These are phyloP conservation scores for Rhinopomastus cyanomelas DNA, from an alignment of 2,113 vertebrate species.

Conservation along the genomic window DNA sequence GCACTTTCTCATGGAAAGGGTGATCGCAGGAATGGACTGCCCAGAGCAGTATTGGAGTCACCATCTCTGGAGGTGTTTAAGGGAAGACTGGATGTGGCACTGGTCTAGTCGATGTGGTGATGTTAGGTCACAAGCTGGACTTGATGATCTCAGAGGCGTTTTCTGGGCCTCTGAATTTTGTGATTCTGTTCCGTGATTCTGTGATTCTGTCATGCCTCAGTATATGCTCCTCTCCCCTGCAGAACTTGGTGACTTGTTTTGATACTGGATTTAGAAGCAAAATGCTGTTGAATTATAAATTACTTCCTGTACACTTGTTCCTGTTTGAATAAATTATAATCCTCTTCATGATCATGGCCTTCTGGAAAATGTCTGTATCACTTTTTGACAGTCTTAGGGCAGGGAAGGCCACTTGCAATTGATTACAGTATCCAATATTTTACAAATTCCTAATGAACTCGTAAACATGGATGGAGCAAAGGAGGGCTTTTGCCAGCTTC, in stretches of 20 bases:
- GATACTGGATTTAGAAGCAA: not conserved
- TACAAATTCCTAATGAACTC: no score
- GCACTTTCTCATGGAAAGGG: no score
- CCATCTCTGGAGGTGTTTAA: no score
- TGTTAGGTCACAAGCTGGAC: no score
- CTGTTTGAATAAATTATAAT: not conserved
- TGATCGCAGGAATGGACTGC: no score
- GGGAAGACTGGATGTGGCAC: no score
- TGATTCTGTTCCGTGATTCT: not conserved
- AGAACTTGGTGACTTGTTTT: not conserved
- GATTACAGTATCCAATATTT: no score
- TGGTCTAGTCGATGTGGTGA: no score
- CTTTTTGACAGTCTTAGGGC: not conserved
- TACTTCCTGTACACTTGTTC: not conserved
- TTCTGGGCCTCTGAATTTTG: no score
- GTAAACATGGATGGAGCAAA: not conserved
- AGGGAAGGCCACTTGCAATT: not conserved
- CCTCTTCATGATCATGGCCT: not conserved
- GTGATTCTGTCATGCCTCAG: not conserved
- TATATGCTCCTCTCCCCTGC: not conserved
- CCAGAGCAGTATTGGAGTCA: no score
- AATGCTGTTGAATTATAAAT: accelerated
- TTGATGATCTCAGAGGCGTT: no score
- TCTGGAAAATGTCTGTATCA: not conserved
- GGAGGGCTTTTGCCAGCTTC: not conserved